phyloP scores from a whole-genome alignment of 2,888 invertebrate species.

The Agriotes lineatus region DNA sequence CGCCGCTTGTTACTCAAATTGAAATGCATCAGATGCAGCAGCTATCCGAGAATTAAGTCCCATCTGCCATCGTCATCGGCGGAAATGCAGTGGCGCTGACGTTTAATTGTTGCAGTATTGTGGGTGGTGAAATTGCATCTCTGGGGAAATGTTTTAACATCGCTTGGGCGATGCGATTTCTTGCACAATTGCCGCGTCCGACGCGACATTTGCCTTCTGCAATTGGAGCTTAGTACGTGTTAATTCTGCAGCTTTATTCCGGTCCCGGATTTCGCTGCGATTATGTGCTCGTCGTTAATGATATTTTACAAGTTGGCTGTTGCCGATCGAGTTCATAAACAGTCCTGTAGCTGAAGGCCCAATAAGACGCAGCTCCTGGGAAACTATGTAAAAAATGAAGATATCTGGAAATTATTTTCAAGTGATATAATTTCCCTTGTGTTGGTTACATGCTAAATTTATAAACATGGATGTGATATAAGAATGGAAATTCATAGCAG shows the following conservation, averaged over 20 bases:
- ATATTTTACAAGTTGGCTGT: no score
- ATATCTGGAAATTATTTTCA: no score
- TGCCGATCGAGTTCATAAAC: no score
- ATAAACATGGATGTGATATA: no score
- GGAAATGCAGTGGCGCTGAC: conserved; percentile 27
- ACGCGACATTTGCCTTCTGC: neutral
- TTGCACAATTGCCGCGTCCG: conserved; percentile 6
- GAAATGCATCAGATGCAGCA: neutral
- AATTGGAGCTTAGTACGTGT: conserved; percentile 4
- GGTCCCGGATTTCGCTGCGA: neutral
- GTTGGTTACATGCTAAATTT: no score
- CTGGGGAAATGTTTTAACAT: conserved; percentile 31
- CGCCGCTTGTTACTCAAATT: neutral
- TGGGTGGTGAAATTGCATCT: conserved; percentile 27
- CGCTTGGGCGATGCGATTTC: conserved; percentile 24
- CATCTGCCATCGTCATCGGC: conserved; percentile 16
- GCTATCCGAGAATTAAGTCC: neutral
- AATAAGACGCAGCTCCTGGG: no score
- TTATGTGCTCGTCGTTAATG: no score
- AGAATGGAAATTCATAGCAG: no score
- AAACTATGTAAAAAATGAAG: no score
- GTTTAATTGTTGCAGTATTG: conserved; percentile 33
- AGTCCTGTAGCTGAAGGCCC: no score
- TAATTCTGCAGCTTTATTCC: conserved; percentile 2
- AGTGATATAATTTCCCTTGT: no score